A percentile compares a stretch with the other conserved stretches of the same genome.
Evolutionary conservation across 2,888 invertebrate genomes (phyloP).

Genomic region (Sepioteuthis lessoniana): DNA sequence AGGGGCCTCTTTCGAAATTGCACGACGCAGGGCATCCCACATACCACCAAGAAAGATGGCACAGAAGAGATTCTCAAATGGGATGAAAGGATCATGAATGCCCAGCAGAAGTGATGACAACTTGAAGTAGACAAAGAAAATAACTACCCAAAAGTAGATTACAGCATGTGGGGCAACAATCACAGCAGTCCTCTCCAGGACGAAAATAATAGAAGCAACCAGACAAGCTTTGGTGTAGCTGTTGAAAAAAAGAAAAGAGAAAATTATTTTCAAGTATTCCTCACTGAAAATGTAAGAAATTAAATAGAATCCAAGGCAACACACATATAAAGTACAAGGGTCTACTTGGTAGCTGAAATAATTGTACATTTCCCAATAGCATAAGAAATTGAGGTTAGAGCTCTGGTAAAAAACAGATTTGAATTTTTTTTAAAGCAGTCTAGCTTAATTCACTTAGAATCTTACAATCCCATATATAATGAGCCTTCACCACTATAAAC

Average conservation of each 20-base stretch:
- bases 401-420: too few species aligned
- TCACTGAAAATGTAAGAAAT: background rate
- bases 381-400: too few species aligned
- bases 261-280: slow-evolving; percentile 47
- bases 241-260: slow-evolving; percentile 71
- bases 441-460: too few species aligned
- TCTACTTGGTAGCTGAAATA: too few species aligned
- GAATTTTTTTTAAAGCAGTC: too few species aligned
- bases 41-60: slow-evolving; percentile 92
- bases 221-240: slow-evolving; percentile 97
- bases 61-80: slow-evolving; percentile 98
- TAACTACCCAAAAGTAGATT: slow-evolving; percentile 97
- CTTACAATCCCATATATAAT: too few species aligned
- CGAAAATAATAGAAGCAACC: slow-evolving; percentile 95
- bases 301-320: background rate
- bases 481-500: too few species aligned
- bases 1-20: slow-evolving; percentile 80
- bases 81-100: slow-evolving; percentile 98
- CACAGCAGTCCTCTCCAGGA: slow-evolving; percentile 95
- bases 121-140: slow-evolving; percentile 97
- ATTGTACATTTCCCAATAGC: too few species aligned
- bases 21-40: slow-evolving; percentile 95
- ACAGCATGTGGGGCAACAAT: slow-evolving; percentile 97
- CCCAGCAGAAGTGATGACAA: slow-evolving; percentile 95
- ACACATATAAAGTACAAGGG: too few species aligned